A percentile compares a stretch with the other conserved stretches of the same genome.
These are phyloP conservation scores for Stercorarius parasiticus DNA, from an alignment of 2,113 vertebrate species.

Conservation along the genomic window DNA sequence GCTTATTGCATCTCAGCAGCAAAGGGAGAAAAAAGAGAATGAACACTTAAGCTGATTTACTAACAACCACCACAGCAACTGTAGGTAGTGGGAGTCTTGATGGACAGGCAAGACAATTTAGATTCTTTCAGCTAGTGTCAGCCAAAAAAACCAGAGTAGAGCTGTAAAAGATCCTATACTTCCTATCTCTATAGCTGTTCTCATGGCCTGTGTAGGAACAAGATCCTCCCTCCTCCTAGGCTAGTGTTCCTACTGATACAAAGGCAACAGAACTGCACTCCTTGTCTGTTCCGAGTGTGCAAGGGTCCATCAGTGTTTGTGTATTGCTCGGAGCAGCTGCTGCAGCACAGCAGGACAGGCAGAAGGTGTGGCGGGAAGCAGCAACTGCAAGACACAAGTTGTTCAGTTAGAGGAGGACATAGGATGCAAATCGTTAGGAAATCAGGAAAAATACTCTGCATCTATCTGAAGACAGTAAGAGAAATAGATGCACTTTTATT, in stretches of 20 bases:
- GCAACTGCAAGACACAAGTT: background rate
- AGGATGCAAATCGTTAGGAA: background rate
- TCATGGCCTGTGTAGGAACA: background rate
- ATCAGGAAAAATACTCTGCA: background rate
- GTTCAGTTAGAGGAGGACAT: background rate
- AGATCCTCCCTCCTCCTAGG: background rate
- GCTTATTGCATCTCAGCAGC: background rate
- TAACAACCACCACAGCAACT: background rate
- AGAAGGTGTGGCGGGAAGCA: background rate
- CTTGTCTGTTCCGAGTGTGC: background rate
- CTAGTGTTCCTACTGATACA: background rate
- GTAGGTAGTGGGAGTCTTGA: background rate
- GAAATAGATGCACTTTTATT: background rate
- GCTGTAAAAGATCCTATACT: background rate
- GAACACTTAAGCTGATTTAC: background rate
- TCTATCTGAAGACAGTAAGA: background rate
- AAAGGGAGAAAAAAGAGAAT: background rate
- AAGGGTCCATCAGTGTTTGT: fast-evolving
- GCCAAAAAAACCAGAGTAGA: background rate
- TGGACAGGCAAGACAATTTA: background rate
- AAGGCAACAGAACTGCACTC: background rate
- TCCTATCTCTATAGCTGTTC: background rate
- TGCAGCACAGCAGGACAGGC: background rate
- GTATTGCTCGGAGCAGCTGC: background rate
- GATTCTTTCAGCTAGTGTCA: background rate